Base-by-base conservation (phyloP, 2,888 invertebrate genomes). In the Colostygia pectinataria region DNA sequence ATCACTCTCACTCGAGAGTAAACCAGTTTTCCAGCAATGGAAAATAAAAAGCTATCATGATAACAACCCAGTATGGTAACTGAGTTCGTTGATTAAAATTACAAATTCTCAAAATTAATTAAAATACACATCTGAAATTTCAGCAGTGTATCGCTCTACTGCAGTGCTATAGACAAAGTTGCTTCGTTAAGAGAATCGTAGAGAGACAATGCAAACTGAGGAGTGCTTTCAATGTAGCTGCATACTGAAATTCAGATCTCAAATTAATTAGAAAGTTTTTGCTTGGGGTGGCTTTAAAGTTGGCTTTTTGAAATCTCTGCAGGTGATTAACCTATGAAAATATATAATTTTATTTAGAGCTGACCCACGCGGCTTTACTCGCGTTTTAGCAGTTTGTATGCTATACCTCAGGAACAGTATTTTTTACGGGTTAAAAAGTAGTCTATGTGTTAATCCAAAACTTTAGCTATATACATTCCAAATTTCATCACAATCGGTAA, bases 161-260 rank as follows among this genome's bases (percentile, higher is more conserved):
- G 42, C 43, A 43, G 38, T 10, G 20, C 37, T 8, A 9, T 23
- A 14, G 28, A 23, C 32, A 38, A 53, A 53, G 41, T 53, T 53
- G 24, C 36, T 53, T 53, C 48, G 49, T 53, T 53, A 53, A 20
- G 40, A 41, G 48, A 48, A 20, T 6, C 32, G 47, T 31, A 32
- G 32, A 20, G 53, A 38, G 45, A 49, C 53, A 49, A 53, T 36
- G 33, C 45, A 44, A 44, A 49, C 41, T 45, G 40, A 36, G 24
- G 29, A 38, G 39, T 15, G 40, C 41, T 34, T 48, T 48, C 44
- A 52, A 38, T 46, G 34, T 8, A 45, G 36, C 27, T 46, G 28
- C 33, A 37, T 37, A 40, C 39, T 36, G 44, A 45, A 50, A 36
- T 44, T 20, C 24, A 38, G 12, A 39, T 12, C 13, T 43, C 18